phyloP scores from a whole-genome alignment of 2,797 vertebrate genomes.

The Enteromius thamalakanensis region DNA sequence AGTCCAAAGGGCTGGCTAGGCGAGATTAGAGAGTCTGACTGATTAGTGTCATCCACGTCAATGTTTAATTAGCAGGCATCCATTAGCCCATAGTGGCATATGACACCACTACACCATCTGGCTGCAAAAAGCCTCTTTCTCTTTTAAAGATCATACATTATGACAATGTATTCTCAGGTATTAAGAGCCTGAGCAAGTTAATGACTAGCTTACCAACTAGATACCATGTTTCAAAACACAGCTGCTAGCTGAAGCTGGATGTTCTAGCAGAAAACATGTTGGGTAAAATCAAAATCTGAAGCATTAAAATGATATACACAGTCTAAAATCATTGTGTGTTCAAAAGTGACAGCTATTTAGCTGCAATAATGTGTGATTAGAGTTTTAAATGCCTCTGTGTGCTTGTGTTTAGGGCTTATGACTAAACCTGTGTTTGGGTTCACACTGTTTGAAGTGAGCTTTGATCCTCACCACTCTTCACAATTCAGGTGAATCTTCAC shows the following conservation, averaged over 20 bases:
- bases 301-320: not conserved
- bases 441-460: conserved; percentile 46
- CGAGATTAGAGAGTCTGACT: not conserved
- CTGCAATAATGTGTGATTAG: not conserved
- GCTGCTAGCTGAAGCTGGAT: not conserved
- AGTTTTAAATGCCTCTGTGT: not conserved
- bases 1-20: not conserved
- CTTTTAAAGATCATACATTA: not conserved
- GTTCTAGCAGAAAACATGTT: not conserved
- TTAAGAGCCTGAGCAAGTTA: not conserved
- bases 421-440: conserved; percentile 1
- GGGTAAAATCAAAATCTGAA: not conserved
- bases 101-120: not conserved
- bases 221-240: conserved; percentile 13
- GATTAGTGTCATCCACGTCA: not conserved
- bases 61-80: not conserved
- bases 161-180: not conserved
- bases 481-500: conserved; percentile 65
- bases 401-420: conserved; percentile 23
- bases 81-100: not conserved
- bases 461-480: conserved; percentile 68
- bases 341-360: not conserved
- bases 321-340: not conserved
- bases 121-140: not conserved
- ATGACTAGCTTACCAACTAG: not conserved